Percentiles rank a stretch among this genome's conserved stretches.
Evolutionary conservation across 2,888 invertebrate species (phyloP).

Genomic region (Drosophila imparisetae): DNA sequence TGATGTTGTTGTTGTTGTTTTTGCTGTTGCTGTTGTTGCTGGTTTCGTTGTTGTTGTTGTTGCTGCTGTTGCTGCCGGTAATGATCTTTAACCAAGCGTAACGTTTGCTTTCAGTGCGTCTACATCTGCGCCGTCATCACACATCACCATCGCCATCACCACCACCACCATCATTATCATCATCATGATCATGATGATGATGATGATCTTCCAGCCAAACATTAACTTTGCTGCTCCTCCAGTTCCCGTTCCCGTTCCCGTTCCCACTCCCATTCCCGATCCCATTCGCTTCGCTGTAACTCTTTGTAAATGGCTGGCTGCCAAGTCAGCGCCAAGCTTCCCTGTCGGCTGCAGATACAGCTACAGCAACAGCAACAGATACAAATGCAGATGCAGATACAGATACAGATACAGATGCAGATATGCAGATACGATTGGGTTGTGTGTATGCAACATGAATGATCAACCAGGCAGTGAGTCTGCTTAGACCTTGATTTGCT

Average conservation of each 20-base stretch:
- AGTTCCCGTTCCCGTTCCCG: background rate
- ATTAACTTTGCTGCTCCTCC: conserved; percentile 50
- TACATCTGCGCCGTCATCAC: conserved; percentile 81
- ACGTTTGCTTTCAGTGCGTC: conserved; percentile 82
- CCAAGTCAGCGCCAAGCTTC: conserved; percentile 43
- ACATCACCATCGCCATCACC: conserved; percentile 50
- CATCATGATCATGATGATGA: conserved; percentile 13
- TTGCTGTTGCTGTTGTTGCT: conserved; percentile 32
- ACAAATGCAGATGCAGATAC: conserved; percentile 18
- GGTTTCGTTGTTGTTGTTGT: conserved; percentile 20
- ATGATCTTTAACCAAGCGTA: conserved; percentile 82
- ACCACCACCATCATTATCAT: conserved; percentile 26
- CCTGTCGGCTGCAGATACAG: conserved; percentile 18
- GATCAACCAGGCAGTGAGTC: conserved; percentile 56
- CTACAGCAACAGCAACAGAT: conserved; percentile 2
- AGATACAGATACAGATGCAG: conserved; percentile 18
- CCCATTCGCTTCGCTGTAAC: background rate
- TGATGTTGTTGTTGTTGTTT: conserved; percentile 21
- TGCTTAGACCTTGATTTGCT: conserved; percentile 58
- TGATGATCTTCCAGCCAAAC: conserved; percentile 45
- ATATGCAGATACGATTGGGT: background rate
- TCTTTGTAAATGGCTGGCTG: conserved; percentile 36
- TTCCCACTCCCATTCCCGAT: background rate
- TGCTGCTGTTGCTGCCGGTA: conserved; percentile 74
- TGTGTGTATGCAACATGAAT: conserved; percentile 60